A percentile compares a stretch with the other conserved stretches of the same genome.
Conservation (phyloP, 2,888 invertebrate species). For the Ophion ventricosus region DNA sequence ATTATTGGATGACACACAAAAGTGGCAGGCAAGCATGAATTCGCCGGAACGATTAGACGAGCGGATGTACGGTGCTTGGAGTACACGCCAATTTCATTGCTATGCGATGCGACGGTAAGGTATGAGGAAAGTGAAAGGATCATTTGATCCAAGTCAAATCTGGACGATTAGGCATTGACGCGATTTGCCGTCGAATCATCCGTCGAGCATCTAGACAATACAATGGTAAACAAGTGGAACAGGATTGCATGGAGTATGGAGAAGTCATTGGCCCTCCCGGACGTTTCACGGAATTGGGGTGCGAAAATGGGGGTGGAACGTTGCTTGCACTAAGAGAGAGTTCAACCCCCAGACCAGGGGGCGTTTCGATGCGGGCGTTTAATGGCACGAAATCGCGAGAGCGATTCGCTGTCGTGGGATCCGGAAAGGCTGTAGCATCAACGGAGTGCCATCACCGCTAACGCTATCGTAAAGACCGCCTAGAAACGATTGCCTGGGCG, state of each 20-base stretch:
- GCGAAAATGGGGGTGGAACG: slow-evolving; percentile 75
- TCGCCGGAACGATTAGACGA: slow-evolving; percentile 43
- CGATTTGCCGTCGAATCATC: background rate
- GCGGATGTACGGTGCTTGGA: slow-evolving; percentile 1
- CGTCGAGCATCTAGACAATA: slow-evolving; percentile 77
- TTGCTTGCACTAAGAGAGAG: slow-evolving; percentile 57
- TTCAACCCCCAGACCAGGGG: slow-evolving; percentile 74
- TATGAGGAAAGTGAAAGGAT: slow-evolving; percentile 4
- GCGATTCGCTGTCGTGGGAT: slow-evolving; percentile 47
- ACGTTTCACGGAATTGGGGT: slow-evolving; percentile 72
- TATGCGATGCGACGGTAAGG: background rate
- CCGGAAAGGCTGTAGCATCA: slow-evolving; percentile 43
- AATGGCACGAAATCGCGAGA: slow-evolving; percentile 69
- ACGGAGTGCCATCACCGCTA: slow-evolving; percentile 16
- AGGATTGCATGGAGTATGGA: slow-evolving; percentile 74
- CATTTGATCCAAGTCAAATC: background rate
- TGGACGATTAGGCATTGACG: slow-evolving; percentile 4
- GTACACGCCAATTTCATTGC: background rate
- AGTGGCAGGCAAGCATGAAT: slow-evolving; percentile 82
- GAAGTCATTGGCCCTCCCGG: slow-evolving; percentile 72
- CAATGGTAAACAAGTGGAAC: slow-evolving; percentile 82
- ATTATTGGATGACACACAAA: slow-evolving; percentile 82
- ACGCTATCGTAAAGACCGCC: slow-evolving; percentile 47
- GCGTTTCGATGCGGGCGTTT: slow-evolving; percentile 74
- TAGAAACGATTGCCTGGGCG: slow-evolving; percentile 30